phyloP scores from a whole-genome alignment of 2,888 invertebrate genomes.

The Erynnis tages region DNA sequence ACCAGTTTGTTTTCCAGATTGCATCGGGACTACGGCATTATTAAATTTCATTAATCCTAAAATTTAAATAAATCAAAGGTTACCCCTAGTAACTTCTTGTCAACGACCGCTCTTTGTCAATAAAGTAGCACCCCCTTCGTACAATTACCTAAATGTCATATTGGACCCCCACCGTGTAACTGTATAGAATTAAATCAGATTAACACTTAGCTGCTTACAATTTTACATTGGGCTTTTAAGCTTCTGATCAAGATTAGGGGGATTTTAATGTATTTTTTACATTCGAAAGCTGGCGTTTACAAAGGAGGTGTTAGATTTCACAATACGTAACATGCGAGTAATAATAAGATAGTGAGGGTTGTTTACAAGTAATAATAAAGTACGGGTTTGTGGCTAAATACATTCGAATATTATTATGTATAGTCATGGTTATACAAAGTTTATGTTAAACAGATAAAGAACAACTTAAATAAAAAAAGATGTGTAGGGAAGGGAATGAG shows the following conservation, averaged over 20 bases:
- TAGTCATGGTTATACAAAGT: no score
- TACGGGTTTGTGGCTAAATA: no score
- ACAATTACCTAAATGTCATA: conserved; percentile 54
- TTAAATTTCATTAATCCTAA: conserved; percentile 4
- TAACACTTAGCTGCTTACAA: conserved; percentile 64
- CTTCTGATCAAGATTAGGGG: conserved; percentile 75
- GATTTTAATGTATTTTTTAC: conserved; percentile 71
- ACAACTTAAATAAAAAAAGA: no score
- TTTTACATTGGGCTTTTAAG: conserved; percentile 61
- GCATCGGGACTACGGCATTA: background rate
- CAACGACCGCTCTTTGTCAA: background rate
- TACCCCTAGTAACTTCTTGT: conserved; percentile 27
- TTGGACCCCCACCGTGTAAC: conserved; percentile 65
- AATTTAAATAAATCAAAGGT: conserved; percentile 30
- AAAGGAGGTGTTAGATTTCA: conserved; percentile 59
- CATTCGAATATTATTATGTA: no score
- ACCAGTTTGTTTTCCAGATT: background rate
- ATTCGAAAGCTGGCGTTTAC: conserved; percentile 60
- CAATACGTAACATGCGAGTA: background rate
- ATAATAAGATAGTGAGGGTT: background rate
- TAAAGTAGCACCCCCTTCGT: conserved; percentile 44
- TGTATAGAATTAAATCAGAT: conserved; percentile 78
- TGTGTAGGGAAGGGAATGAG: no score
- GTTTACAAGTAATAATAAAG: background rate
- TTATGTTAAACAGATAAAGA: no score